Evolutionary conservation across 1,140 invertebrate species (phyloP).

Genomic region (Sinonovacula constricta): DNA sequence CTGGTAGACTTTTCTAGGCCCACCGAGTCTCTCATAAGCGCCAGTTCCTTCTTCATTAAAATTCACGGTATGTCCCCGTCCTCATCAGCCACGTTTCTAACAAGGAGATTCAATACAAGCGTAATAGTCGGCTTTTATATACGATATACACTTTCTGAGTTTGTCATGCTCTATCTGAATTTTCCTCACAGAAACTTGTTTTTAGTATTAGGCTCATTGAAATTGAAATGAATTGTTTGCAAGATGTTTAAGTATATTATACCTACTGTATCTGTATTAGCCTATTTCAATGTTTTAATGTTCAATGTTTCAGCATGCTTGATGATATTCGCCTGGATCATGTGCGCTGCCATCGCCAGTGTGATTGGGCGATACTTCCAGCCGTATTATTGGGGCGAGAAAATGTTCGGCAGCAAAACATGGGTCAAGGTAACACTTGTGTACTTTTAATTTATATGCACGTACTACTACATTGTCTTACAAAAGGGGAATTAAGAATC

Average conservation of each 20-base stretch:
- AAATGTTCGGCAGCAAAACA: constrained; percentile 44
- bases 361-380: constrained; percentile 49
- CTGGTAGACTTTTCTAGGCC: constrained; percentile 18
- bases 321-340: constrained; percentile 47
- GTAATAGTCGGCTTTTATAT: too few species aligned
- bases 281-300: too few species aligned
- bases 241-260: too few species aligned
- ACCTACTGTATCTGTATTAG: too few species aligned
- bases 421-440: constrained; percentile 22
- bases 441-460: too few species aligned
- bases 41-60: constrained; percentile 32
- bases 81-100: neutral
- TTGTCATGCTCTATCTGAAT: too few species aligned
- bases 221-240: too few species aligned
- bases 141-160: too few species aligned
- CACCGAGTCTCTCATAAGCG: constrained; percentile 16
- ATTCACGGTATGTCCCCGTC: constrained; percentile 20
- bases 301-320: constrained; percentile 23
- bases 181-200: too few species aligned
- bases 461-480: neutral
- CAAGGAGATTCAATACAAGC: too few species aligned
- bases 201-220: too few species aligned
- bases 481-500: neutral
- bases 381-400: constrained; percentile 47
- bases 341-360: constrained; percentile 40